These are phyloP conservation scores for Drymonia ruficornis DNA, from an alignment of 2,888 invertebrate species.

Conservation along the genomic window DNA sequence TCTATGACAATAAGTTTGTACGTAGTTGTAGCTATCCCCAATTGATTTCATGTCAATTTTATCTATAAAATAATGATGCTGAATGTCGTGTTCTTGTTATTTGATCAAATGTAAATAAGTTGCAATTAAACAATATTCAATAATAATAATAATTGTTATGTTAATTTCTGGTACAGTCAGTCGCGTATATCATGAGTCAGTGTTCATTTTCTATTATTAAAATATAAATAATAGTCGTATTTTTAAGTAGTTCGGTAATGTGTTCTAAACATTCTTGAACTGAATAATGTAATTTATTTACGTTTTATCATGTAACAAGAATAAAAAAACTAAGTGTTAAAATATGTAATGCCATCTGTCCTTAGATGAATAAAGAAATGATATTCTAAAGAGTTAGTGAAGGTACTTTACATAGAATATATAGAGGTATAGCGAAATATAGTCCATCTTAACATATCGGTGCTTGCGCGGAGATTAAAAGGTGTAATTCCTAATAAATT, in stretches of 20 bases:
- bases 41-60: conserved; percentile 67
- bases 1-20: conserved; percentile 62
- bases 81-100: conserved; percentile 23
- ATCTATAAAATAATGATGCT: conserved; percentile 35
- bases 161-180: conserved; percentile 9
- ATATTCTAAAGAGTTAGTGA: conserved; percentile 72
- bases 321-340: conserved; percentile 38
- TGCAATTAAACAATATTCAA: neutral
- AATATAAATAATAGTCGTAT: conserved; percentile 3
- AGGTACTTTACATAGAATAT: conserved; percentile 41
- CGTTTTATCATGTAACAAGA: conserved; percentile 40
- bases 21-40: conserved; percentile 43
- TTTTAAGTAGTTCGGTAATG: too few relatives aligned
- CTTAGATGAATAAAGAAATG: conserved; percentile 65
- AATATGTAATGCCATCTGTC: conserved; percentile 64
- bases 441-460: conserved; percentile 83
- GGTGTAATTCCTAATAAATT: conserved; percentile 66
- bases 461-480: conserved; percentile 71
- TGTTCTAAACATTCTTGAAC: too few relatives aligned
- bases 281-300: too few relatives aligned
- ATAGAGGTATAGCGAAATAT: conserved; percentile 54
- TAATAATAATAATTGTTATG: neutral
- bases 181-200: neutral
- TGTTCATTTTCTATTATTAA: neutral
- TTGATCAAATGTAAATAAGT: conserved; percentile 30